Evolutionary conservation across 1,140 invertebrate species (phyloP).

Genomic region (Chironomus striatipennis): DNA sequence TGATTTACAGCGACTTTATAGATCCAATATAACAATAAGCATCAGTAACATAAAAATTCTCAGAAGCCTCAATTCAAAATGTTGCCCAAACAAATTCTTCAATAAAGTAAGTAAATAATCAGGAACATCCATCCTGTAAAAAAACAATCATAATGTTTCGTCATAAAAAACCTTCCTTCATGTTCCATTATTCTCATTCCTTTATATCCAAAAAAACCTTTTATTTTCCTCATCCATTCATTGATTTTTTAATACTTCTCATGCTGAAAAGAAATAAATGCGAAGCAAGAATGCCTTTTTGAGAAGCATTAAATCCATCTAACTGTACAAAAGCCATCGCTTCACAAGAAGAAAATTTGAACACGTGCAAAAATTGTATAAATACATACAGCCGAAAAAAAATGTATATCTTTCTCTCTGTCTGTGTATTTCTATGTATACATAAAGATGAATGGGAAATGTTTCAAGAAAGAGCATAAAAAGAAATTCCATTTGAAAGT

Average conservation of each 20-base stretch:
- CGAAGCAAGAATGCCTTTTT: conserved; percentile 10
- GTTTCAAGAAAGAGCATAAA: conserved; percentile 8
- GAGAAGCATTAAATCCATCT: neutral
- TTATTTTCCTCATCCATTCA: neutral
- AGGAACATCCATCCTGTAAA: no score
- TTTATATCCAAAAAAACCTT: no score
- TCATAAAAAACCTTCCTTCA: neutral
- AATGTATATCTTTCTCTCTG: neutral
- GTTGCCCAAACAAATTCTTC: no score
- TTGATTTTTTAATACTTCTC: conserved; percentile 1
- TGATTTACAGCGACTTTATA: no score
- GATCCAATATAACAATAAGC: no score
- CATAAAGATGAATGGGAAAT: conserved; percentile 4
- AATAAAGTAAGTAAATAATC: no score
- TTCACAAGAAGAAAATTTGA: conserved; percentile 16
- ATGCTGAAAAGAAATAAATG: neutral
- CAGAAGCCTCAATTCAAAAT: no score
- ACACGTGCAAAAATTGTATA: conserved; percentile 22
- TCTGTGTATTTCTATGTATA: neutral
- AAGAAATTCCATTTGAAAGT: conserved; percentile 10
- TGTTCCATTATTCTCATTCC: neutral
- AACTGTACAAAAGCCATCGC: conserved; percentile 15
- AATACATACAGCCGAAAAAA: no score
- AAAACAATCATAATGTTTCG: neutral
- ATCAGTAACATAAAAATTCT: no score